These are phyloP conservation scores for Odontomyia ornata DNA, from an alignment of 2,888 invertebrate genomes.

Conservation along the genomic window DNA sequence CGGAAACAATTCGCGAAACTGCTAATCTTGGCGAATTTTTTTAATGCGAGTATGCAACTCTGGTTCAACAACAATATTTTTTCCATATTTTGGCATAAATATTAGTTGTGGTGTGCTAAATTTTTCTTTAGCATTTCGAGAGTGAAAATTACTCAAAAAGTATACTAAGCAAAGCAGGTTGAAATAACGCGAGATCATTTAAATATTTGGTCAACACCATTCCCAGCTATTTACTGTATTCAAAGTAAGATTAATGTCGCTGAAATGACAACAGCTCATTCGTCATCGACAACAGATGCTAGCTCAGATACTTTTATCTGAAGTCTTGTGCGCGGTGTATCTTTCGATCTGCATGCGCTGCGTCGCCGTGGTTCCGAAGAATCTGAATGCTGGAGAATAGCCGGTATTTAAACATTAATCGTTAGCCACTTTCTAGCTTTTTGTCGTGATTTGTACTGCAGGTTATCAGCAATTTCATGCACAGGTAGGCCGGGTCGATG, in stretches of 20 bases:
- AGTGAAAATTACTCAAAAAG: no score
- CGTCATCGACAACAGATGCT: background rate
- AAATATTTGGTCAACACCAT: conserved; percentile 2
- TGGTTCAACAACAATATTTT: no score
- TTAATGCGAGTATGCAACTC: no score
- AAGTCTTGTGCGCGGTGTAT: background rate
- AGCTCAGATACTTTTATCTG: background rate
- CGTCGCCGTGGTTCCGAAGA: background rate
- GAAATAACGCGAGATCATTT: background rate
- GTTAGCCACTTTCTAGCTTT: conserved; percentile 3
- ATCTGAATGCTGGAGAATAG: background rate
- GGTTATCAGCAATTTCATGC: background rate
- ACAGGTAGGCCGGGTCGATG: background rate
- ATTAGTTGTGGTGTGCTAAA: no score
- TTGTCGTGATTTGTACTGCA: background rate
- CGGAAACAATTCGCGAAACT: no score
- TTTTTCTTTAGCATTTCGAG: no score
- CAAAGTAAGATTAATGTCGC: background rate
- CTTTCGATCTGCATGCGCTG: background rate
- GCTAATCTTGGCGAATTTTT: no score
- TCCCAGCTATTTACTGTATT: background rate
- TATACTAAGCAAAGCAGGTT: no score
- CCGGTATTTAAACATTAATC: background rate
- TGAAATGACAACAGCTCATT: background rate
- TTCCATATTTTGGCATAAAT: no score